phyloP scores from a whole-genome alignment of 2,113 vertebrate genomes.

The Phalacrocorax aristotelis region DNA sequence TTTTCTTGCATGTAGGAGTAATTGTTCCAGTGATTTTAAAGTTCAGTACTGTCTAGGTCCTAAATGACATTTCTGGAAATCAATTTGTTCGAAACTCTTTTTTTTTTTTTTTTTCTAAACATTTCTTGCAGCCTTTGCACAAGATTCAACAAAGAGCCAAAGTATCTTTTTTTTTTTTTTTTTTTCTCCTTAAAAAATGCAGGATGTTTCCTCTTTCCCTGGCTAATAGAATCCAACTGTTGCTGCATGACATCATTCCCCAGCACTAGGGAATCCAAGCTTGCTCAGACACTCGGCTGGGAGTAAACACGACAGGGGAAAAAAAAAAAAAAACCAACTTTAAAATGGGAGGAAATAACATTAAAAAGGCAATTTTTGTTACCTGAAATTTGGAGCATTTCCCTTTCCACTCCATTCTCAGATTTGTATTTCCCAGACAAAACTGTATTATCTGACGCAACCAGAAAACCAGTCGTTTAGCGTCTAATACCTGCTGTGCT shows the following conservation, averaged over 20 bases:
- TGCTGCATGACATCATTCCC: slow-evolving; percentile 75
- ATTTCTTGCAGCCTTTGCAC: not conserved
- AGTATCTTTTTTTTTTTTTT: not conserved
- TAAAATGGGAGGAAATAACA: not conserved
- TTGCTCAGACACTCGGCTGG: not conserved
- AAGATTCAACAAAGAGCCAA: slow-evolving; percentile 46
- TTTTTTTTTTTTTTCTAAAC: not conserved
- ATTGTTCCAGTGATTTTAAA: not conserved
- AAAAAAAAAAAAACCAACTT: not conserved
- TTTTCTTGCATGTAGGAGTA: not conserved
- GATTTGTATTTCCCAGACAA: slow-evolving; percentile 73
- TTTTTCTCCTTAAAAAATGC: not conserved
- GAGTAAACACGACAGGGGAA: not conserved
- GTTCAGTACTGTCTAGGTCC: not conserved
- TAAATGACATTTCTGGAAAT: not conserved
- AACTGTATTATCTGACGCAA: slow-evolving; percentile 54
- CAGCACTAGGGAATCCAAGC: slow-evolving; percentile 61
- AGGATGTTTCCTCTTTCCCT: slow-evolving; percentile 66
- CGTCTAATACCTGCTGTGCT: slow-evolving; percentile 73
- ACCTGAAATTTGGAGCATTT: slow-evolving; percentile 73
- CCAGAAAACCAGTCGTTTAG: slow-evolving; percentile 48
- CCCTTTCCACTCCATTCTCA: slow-evolving; percentile 77
- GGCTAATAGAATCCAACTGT: slow-evolving; percentile 78
- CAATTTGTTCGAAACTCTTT: not conserved
- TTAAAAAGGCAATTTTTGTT: slow-evolving; percentile 51